Evolutionary conservation across 1,140 invertebrate genomes (phyloP), one percentile per base, ranked within the genome.

Genomic region (Aphaenogaster ashmeadi): DNA sequence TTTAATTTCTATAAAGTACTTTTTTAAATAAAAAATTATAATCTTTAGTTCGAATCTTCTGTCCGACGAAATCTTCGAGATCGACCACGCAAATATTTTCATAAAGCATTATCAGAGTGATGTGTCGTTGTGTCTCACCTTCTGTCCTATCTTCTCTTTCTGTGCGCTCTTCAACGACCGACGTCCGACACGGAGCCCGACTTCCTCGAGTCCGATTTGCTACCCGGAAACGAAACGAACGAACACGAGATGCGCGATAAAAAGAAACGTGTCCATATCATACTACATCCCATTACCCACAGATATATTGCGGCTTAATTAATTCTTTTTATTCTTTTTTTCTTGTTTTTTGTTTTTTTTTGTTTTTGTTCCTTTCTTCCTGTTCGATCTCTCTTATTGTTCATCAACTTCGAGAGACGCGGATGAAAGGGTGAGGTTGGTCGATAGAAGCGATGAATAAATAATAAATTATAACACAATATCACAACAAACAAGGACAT

Each of bases 141-240:
- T 91, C 88, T 88, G 64, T 86, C 87, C 84, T 77, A 60, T 74
- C 85, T 89, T 92, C 87, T 89, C 83, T 90, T 92, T 91, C 87
- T 86, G 83, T 91, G 85, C 78, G 88, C 86, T 91, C 89, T 91
- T 91, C 87, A 89, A 91, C 90, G 87, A 89, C 69, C 79, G 88
- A 92, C 87, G 79, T 84, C 66, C 44, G 87, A 91, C 90, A 87
- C 86, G 89, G 83, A 90, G 87, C 92, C 87, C 91, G 89, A 90
- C 90, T 93, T 93, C 87, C 91, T 88, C 89, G 88, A 86, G 91
- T 90, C 90, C 92, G 91, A 88, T 93, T 87, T 90, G 77, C 58
- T 87, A 75, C n/a, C 60, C 77, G 64, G n/a, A 64, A 58, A 74
- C 41, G 64, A 86, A 33, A 56, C 38, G 38, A 74, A 11, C 4